These are phyloP conservation scores for Strigops habroptila DNA, from an alignment of 2,113 vertebrate species.

Conservation along the genomic window DNA sequence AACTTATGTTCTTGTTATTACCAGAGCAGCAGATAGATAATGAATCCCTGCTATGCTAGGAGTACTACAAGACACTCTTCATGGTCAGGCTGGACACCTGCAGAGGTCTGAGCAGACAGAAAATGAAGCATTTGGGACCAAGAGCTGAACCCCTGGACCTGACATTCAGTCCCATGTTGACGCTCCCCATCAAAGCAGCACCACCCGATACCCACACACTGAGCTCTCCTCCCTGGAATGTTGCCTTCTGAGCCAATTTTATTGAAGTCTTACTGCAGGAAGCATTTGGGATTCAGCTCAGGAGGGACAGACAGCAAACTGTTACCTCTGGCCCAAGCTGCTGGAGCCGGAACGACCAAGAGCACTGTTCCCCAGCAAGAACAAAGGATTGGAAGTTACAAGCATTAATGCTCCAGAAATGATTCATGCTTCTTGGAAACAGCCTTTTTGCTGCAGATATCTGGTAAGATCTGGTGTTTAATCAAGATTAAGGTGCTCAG, in stretches of 20 bases:
- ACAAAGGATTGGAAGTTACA: slow-evolving; percentile 32
- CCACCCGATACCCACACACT: too few species aligned
- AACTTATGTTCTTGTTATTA: slow-evolving; percentile 15
- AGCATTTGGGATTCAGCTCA: neutral
- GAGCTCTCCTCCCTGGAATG: neutral
- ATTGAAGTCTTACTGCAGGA: neutral
- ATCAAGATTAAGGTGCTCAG: neutral
- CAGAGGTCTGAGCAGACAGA: neutral
- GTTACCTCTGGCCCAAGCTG: neutral
- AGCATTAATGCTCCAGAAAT: slow-evolving; percentile 21
- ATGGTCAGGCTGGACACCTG: neutral
- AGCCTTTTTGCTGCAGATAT: neutral
- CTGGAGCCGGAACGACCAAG: neutral
- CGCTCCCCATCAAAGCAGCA: neutral
- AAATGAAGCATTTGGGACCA: neutral
- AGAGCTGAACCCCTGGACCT: neutral
- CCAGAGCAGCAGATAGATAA: slow-evolving; percentile 5
- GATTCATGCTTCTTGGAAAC: slow-evolving; percentile 44
- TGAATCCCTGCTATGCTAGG: neutral
- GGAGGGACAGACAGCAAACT: neutral
- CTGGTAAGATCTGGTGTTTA: neutral
- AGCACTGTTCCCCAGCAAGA: neutral
- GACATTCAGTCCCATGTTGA: neutral
- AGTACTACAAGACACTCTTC: neutral
- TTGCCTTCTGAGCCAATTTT: neutral